Evolutionary conservation across 30 jellyfish, hydroid and myxozoan genomes (phyloP), one percentile per base, ranked within the genome.

Genomic region (Hydra vulgaris): DNA sequence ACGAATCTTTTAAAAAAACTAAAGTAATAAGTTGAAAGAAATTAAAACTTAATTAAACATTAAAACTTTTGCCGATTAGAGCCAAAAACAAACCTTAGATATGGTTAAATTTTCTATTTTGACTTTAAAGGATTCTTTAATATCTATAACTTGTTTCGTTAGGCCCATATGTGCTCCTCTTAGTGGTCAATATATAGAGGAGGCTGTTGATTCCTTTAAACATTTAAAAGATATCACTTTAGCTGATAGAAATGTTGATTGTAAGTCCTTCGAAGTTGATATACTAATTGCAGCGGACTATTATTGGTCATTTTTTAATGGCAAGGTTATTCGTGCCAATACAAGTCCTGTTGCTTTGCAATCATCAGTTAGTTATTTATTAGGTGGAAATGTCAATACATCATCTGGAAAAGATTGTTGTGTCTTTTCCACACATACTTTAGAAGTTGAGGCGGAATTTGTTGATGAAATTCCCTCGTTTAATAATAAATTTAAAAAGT

Each of bases 11-110:
- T n/a, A n/a, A n/a, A n/a, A n/a, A n/a, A n/a, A n/a, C n/a, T n/a
- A n/a, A n/a, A n/a, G n/a, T n/a, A n/a, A n/a, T n/a, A n/a, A n/a
- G n/a, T n/a, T n/a, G n/a, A n/a, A n/a, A n/a, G n/a, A n/a, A n/a
- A n/a, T n/a, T n/a, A n/a, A n/a, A n/a, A n/a, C n/a, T n/a, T n/a
- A 86, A 85, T 17, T 21, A 66, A 52, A 73, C 82, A 76, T 27
- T 53, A 54, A 84, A 80, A 72, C 82, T 53, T 68, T 23, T 23
- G 56, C 25, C 56, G 25, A 74, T 27, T 21, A 54, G 27, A 15
- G 66, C 53, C 23, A 77, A 72, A 61, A 68, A n/a, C 26, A 68
- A 16, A 68, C 27, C 15, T 23, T 68, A 68, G 75, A 23, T 23
- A 68, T 68, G 27, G 27, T 68, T n/a, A 7, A 68, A 15, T 68